A percentile compares a stretch with the other conserved stretches of the same genome.
Conservation (phyloP, 2,797 vertebrate species). For the Gambelia wislizenii region DNA sequence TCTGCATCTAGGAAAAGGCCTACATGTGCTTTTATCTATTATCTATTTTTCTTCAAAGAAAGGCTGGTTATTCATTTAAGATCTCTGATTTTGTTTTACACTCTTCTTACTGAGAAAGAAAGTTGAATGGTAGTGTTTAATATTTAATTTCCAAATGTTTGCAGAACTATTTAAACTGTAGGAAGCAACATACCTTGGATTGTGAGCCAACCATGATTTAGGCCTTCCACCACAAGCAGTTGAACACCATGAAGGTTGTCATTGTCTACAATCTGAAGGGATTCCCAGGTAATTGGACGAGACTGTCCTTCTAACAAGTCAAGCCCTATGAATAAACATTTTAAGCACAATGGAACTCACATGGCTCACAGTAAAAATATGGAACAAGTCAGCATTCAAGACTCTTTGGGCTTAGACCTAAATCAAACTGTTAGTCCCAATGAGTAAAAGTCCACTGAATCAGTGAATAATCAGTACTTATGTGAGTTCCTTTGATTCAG, state of each 20-base stretch:
- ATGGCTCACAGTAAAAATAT: neutral
- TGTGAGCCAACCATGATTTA: conserved; percentile 73
- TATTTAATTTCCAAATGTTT: neutral
- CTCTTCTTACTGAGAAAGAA: too few relatives aligned
- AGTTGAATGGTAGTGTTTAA: neutral
- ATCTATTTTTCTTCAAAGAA: neutral
- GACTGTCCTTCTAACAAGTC: conserved; percentile 81
- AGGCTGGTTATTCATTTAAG: neutral
- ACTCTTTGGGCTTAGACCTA: neutral
- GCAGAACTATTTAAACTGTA: neutral
- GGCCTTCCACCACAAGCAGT: conserved; percentile 79
- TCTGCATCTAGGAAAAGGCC: neutral
- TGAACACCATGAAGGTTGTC: conserved; percentile 75
- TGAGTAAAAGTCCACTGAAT: neutral
- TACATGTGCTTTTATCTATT: neutral
- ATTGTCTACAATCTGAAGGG: conserved; percentile 81
- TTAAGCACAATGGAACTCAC: neutral
- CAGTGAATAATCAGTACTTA: neutral
- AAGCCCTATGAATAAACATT: conserved; percentile 63
- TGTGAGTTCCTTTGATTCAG: too few relatives aligned
- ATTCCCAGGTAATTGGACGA: conserved; percentile 76
- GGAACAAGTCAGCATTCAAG: conserved; percentile 12
- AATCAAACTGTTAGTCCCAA: neutral
- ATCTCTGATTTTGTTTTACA: neutral
- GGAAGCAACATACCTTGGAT: conserved; percentile 67